Percentiles rank a stretch among this genome's conserved stretches.
phyloP scores from a whole-genome alignment of 2,888 invertebrate genomes.

The Villa cingulata region DNA sequence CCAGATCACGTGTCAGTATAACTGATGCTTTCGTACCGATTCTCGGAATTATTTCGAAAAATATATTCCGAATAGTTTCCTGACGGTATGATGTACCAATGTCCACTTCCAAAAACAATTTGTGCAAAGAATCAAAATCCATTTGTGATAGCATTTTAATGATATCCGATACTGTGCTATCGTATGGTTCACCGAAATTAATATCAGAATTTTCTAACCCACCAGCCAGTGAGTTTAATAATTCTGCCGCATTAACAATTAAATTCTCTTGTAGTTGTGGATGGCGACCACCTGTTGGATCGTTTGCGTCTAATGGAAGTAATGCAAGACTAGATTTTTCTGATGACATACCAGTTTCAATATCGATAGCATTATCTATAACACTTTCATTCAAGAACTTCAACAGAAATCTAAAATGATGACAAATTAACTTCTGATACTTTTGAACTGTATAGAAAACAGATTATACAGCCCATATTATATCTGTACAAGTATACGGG shows the following conservation, averaged over 20 bases:
- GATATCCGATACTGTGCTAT: constrained; percentile 32
- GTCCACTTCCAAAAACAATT: constrained; percentile 43
- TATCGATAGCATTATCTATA: constrained; percentile 33
- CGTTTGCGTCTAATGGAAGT: constrained; percentile 25
- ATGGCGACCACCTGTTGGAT: constrained; percentile 34
- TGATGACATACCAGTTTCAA: constrained; percentile 33
- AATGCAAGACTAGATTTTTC: constrained; percentile 25
- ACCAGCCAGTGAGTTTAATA: constrained; percentile 31
- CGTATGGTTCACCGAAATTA: constrained; percentile 34
- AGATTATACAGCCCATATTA: too few relatives aligned
- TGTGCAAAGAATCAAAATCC: constrained; percentile 31
- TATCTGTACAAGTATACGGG: too few relatives aligned
- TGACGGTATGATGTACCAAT: constrained; percentile 60
- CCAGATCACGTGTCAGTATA: constrained; percentile 48
- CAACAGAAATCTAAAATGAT: constrained; percentile 22
- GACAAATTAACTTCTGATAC: too few relatives aligned
- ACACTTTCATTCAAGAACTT: constrained; percentile 31
- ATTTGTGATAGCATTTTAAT: constrained; percentile 32
- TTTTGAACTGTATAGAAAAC: too few relatives aligned
- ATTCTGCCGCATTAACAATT: constrained; percentile 23
- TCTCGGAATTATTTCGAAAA: constrained; percentile 56
- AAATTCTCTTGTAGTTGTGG: constrained; percentile 30
- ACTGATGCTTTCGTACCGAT: constrained; percentile 53
- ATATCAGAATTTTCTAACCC: constrained; percentile 32
- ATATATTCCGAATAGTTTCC: constrained; percentile 60